Evolutionary conservation across 2,113 vertebrate species (phyloP).

Genomic region (Halcyon malimbica): DNA sequence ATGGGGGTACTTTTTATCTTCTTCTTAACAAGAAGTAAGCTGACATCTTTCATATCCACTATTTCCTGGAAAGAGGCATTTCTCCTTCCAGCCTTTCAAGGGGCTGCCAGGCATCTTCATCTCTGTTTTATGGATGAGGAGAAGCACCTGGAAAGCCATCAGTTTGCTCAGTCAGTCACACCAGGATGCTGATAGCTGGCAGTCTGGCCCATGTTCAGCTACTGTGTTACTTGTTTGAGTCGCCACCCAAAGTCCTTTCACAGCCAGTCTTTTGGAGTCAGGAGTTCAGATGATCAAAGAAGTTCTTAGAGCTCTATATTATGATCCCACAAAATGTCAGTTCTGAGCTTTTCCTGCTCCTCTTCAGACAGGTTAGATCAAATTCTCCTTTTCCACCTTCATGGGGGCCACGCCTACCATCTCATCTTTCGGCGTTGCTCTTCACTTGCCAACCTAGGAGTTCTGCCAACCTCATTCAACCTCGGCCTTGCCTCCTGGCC

Average conservation of each 20-base stretch:
- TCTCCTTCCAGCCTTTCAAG: neutral
- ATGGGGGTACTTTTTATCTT: neutral
- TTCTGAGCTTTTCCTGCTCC: neutral
- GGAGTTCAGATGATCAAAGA: neutral
- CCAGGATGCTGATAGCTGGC: neutral
- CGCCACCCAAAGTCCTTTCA: neutral
- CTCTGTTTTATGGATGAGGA: neutral
- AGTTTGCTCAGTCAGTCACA: neutral
- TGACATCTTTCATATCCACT: neutral
- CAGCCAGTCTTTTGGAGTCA: neutral
- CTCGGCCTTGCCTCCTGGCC: neutral
- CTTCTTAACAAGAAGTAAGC: neutral
- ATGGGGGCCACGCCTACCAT: neutral
- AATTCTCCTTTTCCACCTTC: neutral
- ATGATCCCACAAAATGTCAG: neutral
- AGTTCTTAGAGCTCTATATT: neutral
- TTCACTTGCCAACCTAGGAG: neutral
- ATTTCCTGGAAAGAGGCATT: slow-evolving; percentile 1
- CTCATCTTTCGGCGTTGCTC: neutral
- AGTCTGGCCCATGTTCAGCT: neutral
- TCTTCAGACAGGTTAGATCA: neutral
- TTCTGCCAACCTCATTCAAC: neutral
- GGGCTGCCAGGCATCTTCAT: neutral
- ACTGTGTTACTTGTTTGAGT: neutral
- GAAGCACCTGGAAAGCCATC: slow-evolving; percentile 10